Base-by-base conservation (phyloP, 2,113 vertebrate genomes). In the Anthoscopus minutus region DNA sequence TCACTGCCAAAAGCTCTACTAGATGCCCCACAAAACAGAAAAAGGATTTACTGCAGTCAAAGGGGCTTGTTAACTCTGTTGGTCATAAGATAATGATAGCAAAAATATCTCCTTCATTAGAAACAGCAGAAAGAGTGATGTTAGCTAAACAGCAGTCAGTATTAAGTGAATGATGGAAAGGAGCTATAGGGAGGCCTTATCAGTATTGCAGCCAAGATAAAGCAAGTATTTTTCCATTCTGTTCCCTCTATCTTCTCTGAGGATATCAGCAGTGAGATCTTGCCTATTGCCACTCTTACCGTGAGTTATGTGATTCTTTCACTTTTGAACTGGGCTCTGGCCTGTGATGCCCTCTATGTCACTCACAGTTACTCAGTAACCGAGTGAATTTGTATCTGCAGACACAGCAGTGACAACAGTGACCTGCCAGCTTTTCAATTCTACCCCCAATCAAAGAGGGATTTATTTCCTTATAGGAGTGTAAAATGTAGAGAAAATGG, bases 391-490 rank as follows among this genome's bases (percentile, higher is more conserved):
- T 88, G 42, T 96, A 92, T 92, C 94, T 86, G 72, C 60, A 78
- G 83, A 58, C 67, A 81, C 67, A 74, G 76, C 80, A 91, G 73
- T 60, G 88, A 83, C 88, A 72, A 86, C 27, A 71, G 86, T 94
- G 95, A 96, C 92, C 95, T 92, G 38, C 65, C 72, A 86, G 91
- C 61, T 93, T 94, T 94, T 93, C 91, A 93, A 58, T 91, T 92
- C 86, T 93, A 93, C 60, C 42, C 76, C 86, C 91, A 96, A 93
- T 96, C 92, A 93, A 91, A 94, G 77, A 91, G 27, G 86, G 91
- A 96, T 96, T 96, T 96, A 92, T 92, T 95, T 95, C 76, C 82
- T 73, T 72, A 92, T 86, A 93, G 69, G 47, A 92, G 47, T 78
- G 67, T 58, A 92, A 94, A 96, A 90, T 86, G 83, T 83, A 81